Evolutionary conservation across 2,113 vertebrate genomes (phyloP), one percentile per base, ranked within the genome.

Genomic region (Ovis canadensis): DNA sequence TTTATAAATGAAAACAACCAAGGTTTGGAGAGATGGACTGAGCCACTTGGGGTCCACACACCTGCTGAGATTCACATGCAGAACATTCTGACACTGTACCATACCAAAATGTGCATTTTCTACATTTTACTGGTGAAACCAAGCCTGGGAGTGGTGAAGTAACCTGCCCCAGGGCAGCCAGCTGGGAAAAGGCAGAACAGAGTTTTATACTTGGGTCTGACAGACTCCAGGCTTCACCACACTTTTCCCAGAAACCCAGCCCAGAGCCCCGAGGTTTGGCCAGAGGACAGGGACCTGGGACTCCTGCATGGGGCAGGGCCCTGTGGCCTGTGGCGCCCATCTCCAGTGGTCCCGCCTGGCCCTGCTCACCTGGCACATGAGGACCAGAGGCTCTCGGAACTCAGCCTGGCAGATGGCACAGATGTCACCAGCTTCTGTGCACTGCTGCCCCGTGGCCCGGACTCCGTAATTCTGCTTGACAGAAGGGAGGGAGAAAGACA

Each of bases 351-450:
- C 43, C 80, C 0, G 0, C 48, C 81, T 2, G 10, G 31, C 14
- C 9, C 85, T 3, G n/a, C 98, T 99, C 98, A 99, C 99, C 99
- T 99, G 99, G 98, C 99, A 99, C 95, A 99, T 98, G 1, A 99
- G 99, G 94, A 99, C 99, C 33, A 99, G 84, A 25, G 99, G 99
- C 3, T 99, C 99, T 98, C 99, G 99, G 99, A 99, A 99, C 94
- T 99, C 99, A 0, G 99, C 99, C 98, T 99, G 99, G 99, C 99
- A 99, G 97, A 99, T 99, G 90, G 99, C 99, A 92, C 99, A 99
- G 98, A 99, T 99, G 23, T 99, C 99, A 0, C 99, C 99, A 0
- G 99, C 99, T 98, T 99, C 99, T 1, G 98, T 99, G 99, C 99
- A 99, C 98, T 99, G 99, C 98, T 99, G 99, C 96, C 99, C 99